These are phyloP conservation scores for Enteromius afrohamiltoni DNA, from an alignment of 2,797 vertebrate species.

Conservation along the genomic window DNA sequence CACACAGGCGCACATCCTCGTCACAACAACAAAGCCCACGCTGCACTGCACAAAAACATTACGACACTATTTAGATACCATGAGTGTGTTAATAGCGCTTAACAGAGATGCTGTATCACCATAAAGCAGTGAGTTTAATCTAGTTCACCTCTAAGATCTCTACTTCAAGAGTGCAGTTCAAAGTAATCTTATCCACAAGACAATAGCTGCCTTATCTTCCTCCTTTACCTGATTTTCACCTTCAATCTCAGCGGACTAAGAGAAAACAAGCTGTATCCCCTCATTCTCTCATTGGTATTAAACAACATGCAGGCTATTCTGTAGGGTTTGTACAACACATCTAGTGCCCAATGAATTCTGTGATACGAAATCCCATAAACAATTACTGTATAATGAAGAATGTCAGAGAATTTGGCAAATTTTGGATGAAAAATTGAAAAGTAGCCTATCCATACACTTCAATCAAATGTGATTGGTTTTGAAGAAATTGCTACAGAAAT, in stretches of 20 bases:
- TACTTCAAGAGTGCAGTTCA: constrained; percentile 21
- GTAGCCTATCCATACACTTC: background rate
- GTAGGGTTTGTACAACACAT: background rate
- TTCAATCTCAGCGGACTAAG: constrained; percentile 14
- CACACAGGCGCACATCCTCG: constrained; percentile 48
- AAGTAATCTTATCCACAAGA: constrained; percentile 30
- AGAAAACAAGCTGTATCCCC: constrained; percentile 18
- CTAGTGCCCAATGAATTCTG: background rate
- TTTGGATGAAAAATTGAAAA: background rate
- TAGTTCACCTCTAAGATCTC: constrained; percentile 26
- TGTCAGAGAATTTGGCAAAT: background rate
- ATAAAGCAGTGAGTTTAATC: constrained; percentile 31
- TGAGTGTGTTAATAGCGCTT: background rate
- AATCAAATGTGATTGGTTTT: background rate
- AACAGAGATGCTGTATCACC: constrained; percentile 1
- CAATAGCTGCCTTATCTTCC: constrained; percentile 32
- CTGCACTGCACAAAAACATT: constrained; percentile 45
- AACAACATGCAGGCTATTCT: constrained; percentile 8
- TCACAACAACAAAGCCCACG: constrained; percentile 39
- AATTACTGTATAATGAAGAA: background rate
- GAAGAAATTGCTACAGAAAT: background rate
- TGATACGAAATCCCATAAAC: background rate
- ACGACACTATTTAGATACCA: constrained; percentile 45
- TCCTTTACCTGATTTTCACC: constrained; percentile 27
- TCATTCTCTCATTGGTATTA: constrained; percentile 1